phyloP scores from a whole-genome alignment of 2,888 invertebrate species.

The Argyresthia albistria region DNA sequence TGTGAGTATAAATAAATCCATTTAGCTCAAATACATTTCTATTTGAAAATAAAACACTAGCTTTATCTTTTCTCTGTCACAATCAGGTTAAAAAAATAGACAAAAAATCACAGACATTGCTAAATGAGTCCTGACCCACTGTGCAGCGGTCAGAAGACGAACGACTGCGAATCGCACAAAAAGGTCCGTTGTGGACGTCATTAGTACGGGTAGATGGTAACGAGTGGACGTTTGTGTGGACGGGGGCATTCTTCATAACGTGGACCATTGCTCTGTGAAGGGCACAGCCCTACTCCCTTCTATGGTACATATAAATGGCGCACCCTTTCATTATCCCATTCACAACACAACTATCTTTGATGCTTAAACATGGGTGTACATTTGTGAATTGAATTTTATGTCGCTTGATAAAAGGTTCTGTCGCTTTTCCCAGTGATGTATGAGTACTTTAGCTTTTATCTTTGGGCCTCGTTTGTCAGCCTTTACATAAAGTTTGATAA shows the following conservation, averaged over 20 bases:
- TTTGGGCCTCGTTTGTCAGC: neutral
- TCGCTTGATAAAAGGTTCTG: constrained; percentile 32
- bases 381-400: constrained; percentile 38
- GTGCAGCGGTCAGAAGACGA: constrained; percentile 39
- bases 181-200: constrained; percentile 48
- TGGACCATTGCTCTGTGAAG: constrained; percentile 44
- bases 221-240: constrained; percentile 43
- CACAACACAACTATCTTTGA: constrained; percentile 48
- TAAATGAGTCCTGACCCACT: no score
- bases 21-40: no score
- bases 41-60: no score
- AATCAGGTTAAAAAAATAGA: no score
- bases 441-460: neutral
- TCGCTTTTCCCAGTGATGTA: neutral
- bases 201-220: constrained; percentile 50
- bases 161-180: constrained; percentile 53
- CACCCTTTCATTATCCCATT: constrained; percentile 44
- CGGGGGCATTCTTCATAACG: constrained; percentile 52
- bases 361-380: constrained; percentile 38
- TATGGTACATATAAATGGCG: constrained; percentile 19
- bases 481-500: neutral
- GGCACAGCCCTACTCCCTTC: constrained; percentile 25
- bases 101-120: no score
- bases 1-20: no score
- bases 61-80: no score